Evolutionary conservation across 2,888 invertebrate genomes (phyloP).

Genomic region (Pandemis corylana): DNA sequence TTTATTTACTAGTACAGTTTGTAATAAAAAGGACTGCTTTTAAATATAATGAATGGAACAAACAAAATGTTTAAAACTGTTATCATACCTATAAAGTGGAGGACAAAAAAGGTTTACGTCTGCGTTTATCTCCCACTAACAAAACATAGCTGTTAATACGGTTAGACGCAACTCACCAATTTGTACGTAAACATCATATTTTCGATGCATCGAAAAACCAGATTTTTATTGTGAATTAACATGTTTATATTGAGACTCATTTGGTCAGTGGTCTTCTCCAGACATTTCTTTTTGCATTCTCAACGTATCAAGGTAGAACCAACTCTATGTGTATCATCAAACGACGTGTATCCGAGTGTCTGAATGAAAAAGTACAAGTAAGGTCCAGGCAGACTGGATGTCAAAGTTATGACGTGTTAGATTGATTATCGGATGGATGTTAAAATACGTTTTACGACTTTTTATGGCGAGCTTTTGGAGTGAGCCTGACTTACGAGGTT

Average conservation of each 20-base stretch:
- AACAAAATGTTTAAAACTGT: constrained; percentile 3
- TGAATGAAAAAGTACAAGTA: constrained; percentile 55
- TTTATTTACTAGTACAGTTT: too few species aligned
- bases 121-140: constrained; percentile 60
- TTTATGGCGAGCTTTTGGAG: constrained; percentile 79
- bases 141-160: constrained; percentile 64
- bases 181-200: constrained; percentile 74
- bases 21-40: not conserved
- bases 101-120: constrained; percentile 37
- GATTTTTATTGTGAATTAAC: constrained; percentile 82
- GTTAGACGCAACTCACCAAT: constrained; percentile 69
- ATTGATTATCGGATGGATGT: constrained; percentile 86
- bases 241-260: constrained; percentile 82
- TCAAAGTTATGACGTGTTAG: constrained; percentile 86
- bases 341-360: constrained; percentile 53
- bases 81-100: constrained; percentile 12
- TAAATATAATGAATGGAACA: not conserved
- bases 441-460: constrained; percentile 84
- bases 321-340: constrained; percentile 46
- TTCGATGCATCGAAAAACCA: constrained; percentile 65
- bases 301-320: constrained; percentile 44
- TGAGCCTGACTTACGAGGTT: constrained; percentile 75
- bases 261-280: constrained; percentile 70
- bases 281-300: constrained; percentile 65
- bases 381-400: constrained; percentile 78